A percentile compares a stretch with the other conserved stretches of the same genome.
Conservation (phyloP, 2,113 vertebrate genomes). For the Eclectus roratus region DNA sequence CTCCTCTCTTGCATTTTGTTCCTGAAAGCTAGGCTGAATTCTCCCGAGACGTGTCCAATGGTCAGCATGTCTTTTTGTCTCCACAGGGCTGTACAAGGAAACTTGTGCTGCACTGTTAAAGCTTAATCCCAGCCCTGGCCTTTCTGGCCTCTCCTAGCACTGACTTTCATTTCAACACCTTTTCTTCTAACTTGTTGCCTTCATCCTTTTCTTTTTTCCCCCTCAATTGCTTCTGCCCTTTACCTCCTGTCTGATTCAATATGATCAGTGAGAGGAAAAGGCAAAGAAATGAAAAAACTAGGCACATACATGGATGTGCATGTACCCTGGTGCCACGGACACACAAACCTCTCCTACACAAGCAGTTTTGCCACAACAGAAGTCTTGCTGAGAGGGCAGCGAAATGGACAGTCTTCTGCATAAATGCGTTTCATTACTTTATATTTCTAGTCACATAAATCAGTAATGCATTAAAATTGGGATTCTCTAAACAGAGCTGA, state of each 20-base stretch:
- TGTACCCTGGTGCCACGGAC: background rate
- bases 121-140: background rate
- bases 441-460: background rate
- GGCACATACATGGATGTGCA: background rate
- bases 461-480: background rate
- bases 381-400: background rate
- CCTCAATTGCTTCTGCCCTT: background rate
- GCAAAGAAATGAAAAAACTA: background rate
- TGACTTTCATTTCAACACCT: background rate
- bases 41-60: background rate
- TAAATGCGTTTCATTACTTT: background rate
- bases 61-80: slow-evolving; percentile 8
- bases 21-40: background rate
- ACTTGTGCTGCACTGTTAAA: background rate
- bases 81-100: background rate
- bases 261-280: background rate
- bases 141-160: background rate
- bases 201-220: background rate
- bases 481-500: background rate
- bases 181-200: background rate
- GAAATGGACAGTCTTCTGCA: background rate
- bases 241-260: background rate
- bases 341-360: background rate
- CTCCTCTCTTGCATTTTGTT: slow-evolving; percentile 47
- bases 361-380: background rate